phyloP scores from a whole-genome alignment of 2,888 invertebrate genomes.

The Lasius fuliginosus region DNA sequence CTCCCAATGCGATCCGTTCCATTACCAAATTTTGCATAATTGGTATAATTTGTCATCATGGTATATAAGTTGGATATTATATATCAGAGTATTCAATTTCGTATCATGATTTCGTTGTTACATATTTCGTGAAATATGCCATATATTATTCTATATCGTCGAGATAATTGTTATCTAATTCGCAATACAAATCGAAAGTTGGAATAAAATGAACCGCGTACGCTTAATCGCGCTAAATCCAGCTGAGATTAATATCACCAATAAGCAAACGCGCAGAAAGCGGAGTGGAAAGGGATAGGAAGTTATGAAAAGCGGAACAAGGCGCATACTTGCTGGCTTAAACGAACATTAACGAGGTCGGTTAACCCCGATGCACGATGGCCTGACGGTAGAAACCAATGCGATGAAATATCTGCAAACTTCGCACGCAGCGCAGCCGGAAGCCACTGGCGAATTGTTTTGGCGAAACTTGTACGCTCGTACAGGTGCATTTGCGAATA shows the following conservation, averaged over 20 bases:
- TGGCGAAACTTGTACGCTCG: slow-evolving; percentile 62
- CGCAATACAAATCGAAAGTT: neutral
- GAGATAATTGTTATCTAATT: slow-evolving; percentile 8
- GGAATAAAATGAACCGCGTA: neutral
- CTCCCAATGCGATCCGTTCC: neutral
- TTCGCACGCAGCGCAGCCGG: slow-evolving; percentile 58
- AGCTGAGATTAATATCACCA: slow-evolving; percentile 35
- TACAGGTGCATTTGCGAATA: slow-evolving; percentile 67
- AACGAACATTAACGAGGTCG: slow-evolving; percentile 74
- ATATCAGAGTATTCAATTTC: neutral
- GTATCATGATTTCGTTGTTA: neutral
- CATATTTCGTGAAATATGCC: neutral
- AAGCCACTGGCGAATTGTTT: slow-evolving; percentile 71
- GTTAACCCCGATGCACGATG: slow-evolving; percentile 66
- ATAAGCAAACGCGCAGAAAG: slow-evolving; percentile 35
- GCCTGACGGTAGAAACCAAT: slow-evolving; percentile 67
- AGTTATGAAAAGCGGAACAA: slow-evolving; percentile 50
- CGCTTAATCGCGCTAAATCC: slow-evolving; percentile 16
- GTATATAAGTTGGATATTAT: neutral
- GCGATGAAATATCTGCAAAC: slow-evolving; percentile 73
- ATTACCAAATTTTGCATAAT: slow-evolving; percentile 10
- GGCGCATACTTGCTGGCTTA: slow-evolving; percentile 51
- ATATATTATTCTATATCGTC: neutral
- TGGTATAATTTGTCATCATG: neutral
- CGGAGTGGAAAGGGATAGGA: slow-evolving; percentile 29